Evolutionary conservation across 1,140 invertebrate genomes (phyloP).

Genomic region (Carcinoscorpius rotundicauda): DNA sequence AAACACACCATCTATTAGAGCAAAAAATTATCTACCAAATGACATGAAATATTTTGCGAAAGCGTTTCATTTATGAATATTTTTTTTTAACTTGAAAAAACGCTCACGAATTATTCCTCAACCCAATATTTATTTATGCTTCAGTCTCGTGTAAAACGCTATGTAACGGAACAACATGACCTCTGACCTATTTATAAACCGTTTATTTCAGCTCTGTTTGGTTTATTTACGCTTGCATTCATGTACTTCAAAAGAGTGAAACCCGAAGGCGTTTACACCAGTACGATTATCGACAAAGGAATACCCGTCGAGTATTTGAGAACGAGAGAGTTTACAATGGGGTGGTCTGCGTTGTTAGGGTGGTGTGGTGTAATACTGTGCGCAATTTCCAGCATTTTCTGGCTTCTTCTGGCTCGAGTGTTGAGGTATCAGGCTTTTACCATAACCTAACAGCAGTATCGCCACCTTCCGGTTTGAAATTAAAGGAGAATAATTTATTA

Average conservation of each 20-base stretch:
- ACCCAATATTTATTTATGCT: too few relatives aligned
- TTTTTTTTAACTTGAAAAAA: too few relatives aligned
- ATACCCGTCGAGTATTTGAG: constrained; percentile 36
- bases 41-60: too few relatives aligned
- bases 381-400: constrained; percentile 59
- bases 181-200: too few relatives aligned
- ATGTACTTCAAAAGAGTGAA: constrained; percentile 75
- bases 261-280: constrained; percentile 34
- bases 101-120: too few relatives aligned
- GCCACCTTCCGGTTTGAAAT: too few relatives aligned
- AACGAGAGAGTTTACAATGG: constrained; percentile 54
- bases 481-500: too few relatives aligned
- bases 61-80: too few relatives aligned
- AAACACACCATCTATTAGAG: too few relatives aligned
- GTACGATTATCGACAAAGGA: constrained; percentile 19
- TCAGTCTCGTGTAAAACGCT: too few relatives aligned
- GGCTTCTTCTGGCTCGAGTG: constrained; percentile 76
- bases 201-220: constrained; percentile 59
- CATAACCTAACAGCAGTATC: constrained; percentile 3
- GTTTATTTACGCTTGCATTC: constrained; percentile 74
- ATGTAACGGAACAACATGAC: too few relatives aligned
- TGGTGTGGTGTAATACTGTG: constrained; percentile 68
- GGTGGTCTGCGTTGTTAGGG: constrained; percentile 68
- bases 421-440: constrained; percentile 52
- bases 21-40: too few relatives aligned